Evolutionary conservation across 2,113 vertebrate genomes (phyloP).

Genomic region (Lasiurus cinereus): DNA sequence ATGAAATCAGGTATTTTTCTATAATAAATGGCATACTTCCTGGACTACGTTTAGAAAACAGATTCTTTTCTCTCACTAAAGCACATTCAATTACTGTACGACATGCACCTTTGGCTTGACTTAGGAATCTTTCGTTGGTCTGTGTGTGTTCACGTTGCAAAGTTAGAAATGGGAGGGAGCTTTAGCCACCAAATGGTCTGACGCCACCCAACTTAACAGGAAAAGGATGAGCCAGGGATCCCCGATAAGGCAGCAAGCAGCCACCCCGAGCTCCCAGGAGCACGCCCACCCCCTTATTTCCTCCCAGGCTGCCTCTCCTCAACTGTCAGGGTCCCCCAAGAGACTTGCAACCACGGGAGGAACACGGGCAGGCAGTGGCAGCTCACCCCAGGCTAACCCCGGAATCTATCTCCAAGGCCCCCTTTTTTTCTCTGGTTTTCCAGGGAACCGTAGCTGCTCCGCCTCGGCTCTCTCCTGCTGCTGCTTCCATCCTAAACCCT

Average conservation of each 20-base stretch:
- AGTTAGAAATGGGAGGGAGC: neutral
- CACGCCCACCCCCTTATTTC: neutral
- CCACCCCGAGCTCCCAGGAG: neutral
- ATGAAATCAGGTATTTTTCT: constrained; percentile 27
- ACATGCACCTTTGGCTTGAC: neutral
- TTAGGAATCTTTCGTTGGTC: neutral
- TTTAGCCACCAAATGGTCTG: neutral
- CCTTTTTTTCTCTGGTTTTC: neutral
- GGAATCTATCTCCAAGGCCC: neutral
- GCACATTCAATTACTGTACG: neutral
- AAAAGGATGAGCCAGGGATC: neutral
- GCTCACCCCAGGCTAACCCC: neutral
- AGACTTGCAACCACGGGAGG: neutral
- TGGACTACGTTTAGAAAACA: constrained; percentile 16
- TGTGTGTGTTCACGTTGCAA: neutral
- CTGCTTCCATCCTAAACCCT: neutral
- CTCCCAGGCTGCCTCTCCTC: neutral
- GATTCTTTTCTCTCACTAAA: neutral
- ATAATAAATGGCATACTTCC: constrained; percentile 8
- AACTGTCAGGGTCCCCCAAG: neutral
- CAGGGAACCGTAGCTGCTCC: neutral
- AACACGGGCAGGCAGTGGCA: neutral
- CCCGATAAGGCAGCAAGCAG: neutral
- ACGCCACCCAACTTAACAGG: neutral
- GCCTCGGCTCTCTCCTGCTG: neutral